A percentile compares a stretch with the other conserved stretches of the same genome.
These are phyloP conservation scores for Ictalurus furcatus DNA, from an alignment of 2,113 vertebrate genomes.

Conservation along the genomic window DNA sequence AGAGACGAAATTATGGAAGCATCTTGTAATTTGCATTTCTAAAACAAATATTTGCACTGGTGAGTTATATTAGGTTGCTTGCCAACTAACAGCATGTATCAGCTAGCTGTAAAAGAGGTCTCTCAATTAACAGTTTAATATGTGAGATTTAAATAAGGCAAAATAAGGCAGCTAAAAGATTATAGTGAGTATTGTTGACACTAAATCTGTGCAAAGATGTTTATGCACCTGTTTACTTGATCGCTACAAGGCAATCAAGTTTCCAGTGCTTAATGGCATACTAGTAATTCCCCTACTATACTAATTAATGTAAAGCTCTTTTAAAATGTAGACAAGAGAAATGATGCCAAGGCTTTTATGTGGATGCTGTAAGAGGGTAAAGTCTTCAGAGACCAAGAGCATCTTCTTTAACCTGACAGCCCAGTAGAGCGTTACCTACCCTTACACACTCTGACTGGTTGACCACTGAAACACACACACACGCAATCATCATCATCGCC, in stretches of 20 bases:
- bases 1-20: no score
- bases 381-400: conserved; percentile 41
- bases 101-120: no score
- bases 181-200: no score
- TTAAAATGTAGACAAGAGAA: neutral
- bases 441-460: conserved; percentile 39
- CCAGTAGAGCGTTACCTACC: conserved; percentile 44
- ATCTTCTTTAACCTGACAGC: conserved; percentile 43
- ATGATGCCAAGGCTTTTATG: neutral
- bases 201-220: neutral
- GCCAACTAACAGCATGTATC: no score
- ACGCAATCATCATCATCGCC: neutral
- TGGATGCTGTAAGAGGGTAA: neutral
- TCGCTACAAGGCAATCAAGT: neutral
- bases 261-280: no score
- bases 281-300: neutral
- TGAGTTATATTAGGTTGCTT: no score
- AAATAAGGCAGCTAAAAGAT: no score
- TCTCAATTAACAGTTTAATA: no score
- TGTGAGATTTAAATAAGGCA: no score
- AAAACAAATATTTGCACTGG: no score
- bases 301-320: neutral
- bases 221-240: no score
- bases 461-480: conserved; percentile 44
- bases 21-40: no score